Conservation (phyloP, 2,797 vertebrate genomes). For the Taeniopygia guttata region DNA sequence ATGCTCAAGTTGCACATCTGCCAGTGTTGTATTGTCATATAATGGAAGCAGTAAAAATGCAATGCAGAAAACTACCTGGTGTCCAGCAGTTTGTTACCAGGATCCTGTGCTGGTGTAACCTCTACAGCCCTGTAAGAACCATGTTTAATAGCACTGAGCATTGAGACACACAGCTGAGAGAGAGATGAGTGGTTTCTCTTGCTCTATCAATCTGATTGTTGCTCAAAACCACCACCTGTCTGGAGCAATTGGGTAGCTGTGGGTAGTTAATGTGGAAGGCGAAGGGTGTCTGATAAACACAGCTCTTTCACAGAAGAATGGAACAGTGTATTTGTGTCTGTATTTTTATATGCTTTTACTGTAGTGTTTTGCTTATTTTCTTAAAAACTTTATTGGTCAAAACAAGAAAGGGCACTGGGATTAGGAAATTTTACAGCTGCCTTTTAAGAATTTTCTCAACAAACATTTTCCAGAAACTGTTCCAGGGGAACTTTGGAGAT, state of each 20-base stretch:
- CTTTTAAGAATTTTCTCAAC: neutral
- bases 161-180: neutral
- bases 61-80: neutral
- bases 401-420: neutral
- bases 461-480: neutral
- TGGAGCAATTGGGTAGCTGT: neutral
- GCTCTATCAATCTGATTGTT: neutral
- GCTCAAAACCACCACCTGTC: neutral
- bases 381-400: neutral
- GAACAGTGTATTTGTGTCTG: neutral
- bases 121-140: neutral
- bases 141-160: neutral
- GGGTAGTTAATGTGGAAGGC: neutral
- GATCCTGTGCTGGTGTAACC: neutral
- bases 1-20: neutral
- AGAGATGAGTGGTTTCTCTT: neutral
- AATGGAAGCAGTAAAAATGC: neutral
- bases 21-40: neutral
- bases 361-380: neutral
- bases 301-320: neutral
- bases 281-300: neutral
- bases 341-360: neutral
- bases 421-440: neutral
- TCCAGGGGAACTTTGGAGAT: neutral
- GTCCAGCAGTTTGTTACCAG: neutral